phyloP scores from a whole-genome alignment of 2,797 vertebrate species.

The Phylloscopus collybita region DNA sequence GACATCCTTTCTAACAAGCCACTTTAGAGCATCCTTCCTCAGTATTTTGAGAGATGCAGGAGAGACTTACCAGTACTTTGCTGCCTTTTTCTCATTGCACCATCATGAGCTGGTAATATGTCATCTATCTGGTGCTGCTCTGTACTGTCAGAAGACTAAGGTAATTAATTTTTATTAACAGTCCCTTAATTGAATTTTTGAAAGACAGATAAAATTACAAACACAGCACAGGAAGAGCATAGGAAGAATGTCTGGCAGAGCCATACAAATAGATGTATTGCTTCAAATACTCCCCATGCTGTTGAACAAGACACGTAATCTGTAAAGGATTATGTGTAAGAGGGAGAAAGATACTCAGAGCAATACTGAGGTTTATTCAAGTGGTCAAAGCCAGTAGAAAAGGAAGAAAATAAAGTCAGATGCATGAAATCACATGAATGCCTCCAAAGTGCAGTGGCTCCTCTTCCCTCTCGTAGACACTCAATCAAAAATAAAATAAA shows the following conservation, averaged over 20 bases:
- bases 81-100: neutral
- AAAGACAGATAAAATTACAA: slow-evolving; percentile 57
- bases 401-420: neutral
- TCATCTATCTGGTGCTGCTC: neutral
- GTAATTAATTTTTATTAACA: slow-evolving; percentile 64
- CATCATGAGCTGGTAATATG: neutral
- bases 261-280: slow-evolving; percentile 43
- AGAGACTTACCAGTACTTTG: neutral
- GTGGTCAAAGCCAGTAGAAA: neutral
- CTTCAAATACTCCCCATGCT: slow-evolving; percentile 18
- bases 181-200: slow-evolving; percentile 54
- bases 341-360: neutral
- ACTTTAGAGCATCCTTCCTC: neutral
- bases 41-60: neutral
- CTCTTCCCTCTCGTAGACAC: neutral
- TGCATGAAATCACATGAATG: neutral
- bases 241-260: slow-evolving; percentile 42
- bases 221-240: slow-evolving; percentile 41
- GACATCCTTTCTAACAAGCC: neutral
- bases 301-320: neutral
- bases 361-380: neutral
- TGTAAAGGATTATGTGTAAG: neutral
- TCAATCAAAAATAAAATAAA: neutral
- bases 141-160: slow-evolving; percentile 30
- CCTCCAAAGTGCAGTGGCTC: neutral